phyloP scores from a whole-genome alignment of 1,140 invertebrate genomes.

The Acyrthosiphon pisum region DNA sequence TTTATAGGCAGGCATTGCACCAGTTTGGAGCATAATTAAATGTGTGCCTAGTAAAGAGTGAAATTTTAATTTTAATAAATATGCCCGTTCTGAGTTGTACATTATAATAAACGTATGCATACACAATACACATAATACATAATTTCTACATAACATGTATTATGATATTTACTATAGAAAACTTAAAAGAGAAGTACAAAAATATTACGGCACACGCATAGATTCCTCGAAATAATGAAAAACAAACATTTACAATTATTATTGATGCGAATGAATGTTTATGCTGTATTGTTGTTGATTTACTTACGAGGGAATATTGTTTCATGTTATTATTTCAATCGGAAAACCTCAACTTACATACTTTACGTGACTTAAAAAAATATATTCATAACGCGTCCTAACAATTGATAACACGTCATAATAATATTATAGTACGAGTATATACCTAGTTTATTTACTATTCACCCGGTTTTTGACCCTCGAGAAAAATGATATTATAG shows the following conservation, averaged over 20 bases:
- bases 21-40: background rate
- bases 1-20: background rate
- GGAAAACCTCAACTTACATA: background rate
- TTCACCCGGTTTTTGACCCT: background rate
- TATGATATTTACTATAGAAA: background rate
- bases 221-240: background rate
- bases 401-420: background rate
- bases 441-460: background rate
- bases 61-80: background rate
- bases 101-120: background rate
- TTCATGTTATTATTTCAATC: conserved; percentile 1
- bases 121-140: background rate
- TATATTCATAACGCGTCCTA: conserved; percentile 11
- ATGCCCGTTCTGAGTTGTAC: background rate
- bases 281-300: conserved; percentile 18
- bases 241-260: background rate
- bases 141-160: background rate
- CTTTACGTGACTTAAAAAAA: background rate
- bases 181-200: background rate
- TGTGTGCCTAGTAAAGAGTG: background rate
- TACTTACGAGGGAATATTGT: background rate
- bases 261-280: background rate
- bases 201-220: background rate
- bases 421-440: background rate
- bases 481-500: background rate